These are phyloP conservation scores for Periophthalmus modestus DNA, from an alignment of 2,113 vertebrate species.

Conservation along the genomic window DNA sequence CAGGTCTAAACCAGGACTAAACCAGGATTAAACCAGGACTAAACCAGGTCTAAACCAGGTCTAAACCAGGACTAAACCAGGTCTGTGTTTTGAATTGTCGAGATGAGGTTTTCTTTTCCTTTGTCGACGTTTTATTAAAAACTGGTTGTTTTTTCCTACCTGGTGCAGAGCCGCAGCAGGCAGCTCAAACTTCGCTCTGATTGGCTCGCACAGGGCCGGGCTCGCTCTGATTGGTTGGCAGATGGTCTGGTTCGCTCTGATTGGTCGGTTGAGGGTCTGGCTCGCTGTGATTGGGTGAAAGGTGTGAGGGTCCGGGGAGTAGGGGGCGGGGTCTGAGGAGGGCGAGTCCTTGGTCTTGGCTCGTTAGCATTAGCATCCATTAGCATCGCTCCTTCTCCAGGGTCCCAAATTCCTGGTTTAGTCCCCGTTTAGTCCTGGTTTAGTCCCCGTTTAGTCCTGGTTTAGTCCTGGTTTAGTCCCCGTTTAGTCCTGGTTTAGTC, in stretches of 20 bases:
- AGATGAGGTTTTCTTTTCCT: no score
- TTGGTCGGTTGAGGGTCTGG: not conserved
- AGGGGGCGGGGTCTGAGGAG: not conserved
- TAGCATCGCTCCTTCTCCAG: not conserved
- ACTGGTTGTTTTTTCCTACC: not conserved
- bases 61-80: no score
- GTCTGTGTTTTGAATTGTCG: no score
- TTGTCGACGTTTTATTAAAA: no score
- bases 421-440: not conserved
- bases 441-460: not conserved
- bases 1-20: no score
- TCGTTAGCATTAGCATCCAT: constrained; percentile 5
- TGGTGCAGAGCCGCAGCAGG: not conserved
- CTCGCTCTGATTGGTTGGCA: not conserved
- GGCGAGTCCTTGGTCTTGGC: not conserved
- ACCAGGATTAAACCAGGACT: no score
- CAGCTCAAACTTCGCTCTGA: not conserved
- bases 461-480: not conserved
- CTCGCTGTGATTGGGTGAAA: not conserved
- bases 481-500: no score
- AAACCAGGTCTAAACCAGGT: no score
- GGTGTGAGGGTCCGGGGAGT: not conserved
- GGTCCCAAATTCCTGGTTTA: no score
- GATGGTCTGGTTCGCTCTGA: not conserved
- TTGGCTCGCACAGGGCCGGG: not conserved